Evolutionary conservation across 2,888 invertebrate species (phyloP), one percentile per base, ranked within the genome.

Genomic region (Oasisia sp.): DNA sequence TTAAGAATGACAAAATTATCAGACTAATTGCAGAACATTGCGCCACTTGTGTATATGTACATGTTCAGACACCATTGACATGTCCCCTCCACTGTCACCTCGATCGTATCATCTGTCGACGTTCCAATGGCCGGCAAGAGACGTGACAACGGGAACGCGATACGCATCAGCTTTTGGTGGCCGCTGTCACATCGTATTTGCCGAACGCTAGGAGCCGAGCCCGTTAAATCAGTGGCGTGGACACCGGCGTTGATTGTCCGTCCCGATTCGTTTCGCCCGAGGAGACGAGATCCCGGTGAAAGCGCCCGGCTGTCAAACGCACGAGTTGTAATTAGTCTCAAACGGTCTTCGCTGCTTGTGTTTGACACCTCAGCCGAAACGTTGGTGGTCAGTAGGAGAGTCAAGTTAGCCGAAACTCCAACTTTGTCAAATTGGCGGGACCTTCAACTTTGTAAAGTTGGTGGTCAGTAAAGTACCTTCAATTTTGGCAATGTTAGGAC

Each of bases 131-230:
- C 74, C 74, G 74, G 74, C 19, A n/a, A 74, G 74, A 74, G 74
- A 74, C 74, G 74, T 74, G 74, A 74, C 74, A 74, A 19, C 27
- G 27, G 14, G 74, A 74, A 74, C 74, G 27, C 74, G 74, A 74
- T 74, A 74, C 74, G 74, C 74, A 27, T 74, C 74, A n/a, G 74
- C 5, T 27, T 74, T 74, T 74, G 74, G 74, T 74, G 74, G 74
- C 74, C 74, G 74, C 74, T 74, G 74, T 74, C 74, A 74, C 74
- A 74, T 74, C 74, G 19, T n/a, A 74, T 74, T 74, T 74, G n/a
- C 74, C 19, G 27, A 74, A 27, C 7, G 14, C 7, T 7, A 74
- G 27, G n/a, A 74, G 74, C 74, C 27, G 74, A 27, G 27, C 74
- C 19, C 74, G n/a, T n/a, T n/a, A 14, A 74, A n/a, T 74, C 74